A percentile compares a stretch with the other conserved stretches of the same genome.
Conservation (phyloP, 2,888 invertebrate species). For the Priocnemis perturbator region DNA sequence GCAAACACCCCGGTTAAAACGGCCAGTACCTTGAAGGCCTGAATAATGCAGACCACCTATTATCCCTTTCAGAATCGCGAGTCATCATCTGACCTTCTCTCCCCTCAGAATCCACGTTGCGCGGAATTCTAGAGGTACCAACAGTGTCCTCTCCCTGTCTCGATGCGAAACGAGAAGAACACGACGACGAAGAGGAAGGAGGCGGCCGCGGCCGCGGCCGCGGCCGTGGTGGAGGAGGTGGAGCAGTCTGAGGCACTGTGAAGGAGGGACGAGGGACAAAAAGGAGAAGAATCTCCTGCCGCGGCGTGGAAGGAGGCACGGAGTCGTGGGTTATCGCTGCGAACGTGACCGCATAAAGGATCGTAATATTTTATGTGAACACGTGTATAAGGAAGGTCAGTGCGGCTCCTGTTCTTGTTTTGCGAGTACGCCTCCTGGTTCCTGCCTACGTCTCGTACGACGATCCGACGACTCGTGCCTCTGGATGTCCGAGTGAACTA, state of each 20-base stretch:
- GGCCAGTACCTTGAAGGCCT: constrained; percentile 40
- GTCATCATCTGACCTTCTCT: constrained; percentile 52
- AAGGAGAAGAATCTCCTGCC: constrained; percentile 21
- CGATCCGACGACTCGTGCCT: constrained; percentile 6
- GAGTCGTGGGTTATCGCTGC: constrained; percentile 59
- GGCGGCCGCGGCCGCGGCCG: too few species aligned
- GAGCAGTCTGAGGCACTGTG: constrained; percentile 25
- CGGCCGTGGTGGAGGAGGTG: constrained; percentile 6
- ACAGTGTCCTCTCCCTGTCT: background rate
- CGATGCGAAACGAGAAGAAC: constrained; percentile 27
- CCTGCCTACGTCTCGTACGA: constrained; percentile 19
- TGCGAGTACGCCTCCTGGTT: constrained; percentile 45
- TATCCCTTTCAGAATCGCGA: constrained; percentile 57
- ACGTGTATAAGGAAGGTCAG: constrained; percentile 72
- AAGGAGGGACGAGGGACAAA: constrained; percentile 13
- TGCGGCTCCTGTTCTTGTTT: constrained; percentile 62
- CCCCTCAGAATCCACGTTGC: constrained; percentile 42
- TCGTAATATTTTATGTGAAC: constrained; percentile 69
- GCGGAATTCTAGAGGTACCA: constrained; percentile 35
- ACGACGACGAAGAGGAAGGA: constrained; percentile 23
- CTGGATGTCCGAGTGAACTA: constrained; percentile 34
- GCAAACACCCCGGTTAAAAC: constrained; percentile 17
- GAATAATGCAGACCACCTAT: constrained; percentile 61
- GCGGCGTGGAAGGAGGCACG: constrained; percentile 45
- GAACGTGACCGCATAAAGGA: constrained; percentile 61